Conservation (phyloP, 2,113 vertebrate species). For the Corythornis cristatus region DNA sequence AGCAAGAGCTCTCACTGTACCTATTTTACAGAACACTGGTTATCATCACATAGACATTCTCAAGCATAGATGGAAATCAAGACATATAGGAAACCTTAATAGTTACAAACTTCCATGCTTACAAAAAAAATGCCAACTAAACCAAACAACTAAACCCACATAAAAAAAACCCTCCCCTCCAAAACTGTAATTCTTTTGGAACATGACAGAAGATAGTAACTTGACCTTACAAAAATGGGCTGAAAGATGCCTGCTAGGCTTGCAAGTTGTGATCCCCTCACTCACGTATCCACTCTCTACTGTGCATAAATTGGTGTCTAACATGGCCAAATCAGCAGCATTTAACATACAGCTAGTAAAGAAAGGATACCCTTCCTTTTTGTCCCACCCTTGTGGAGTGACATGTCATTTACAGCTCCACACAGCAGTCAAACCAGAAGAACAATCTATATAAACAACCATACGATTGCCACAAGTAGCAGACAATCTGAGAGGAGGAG, state of each 20-base stretch:
- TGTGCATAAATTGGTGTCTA: not conserved
- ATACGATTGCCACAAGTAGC: not conserved
- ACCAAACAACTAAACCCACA: not conserved
- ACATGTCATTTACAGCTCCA: not conserved
- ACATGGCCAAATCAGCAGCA: not conserved
- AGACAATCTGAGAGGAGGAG: not conserved
- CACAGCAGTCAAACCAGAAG: not conserved
- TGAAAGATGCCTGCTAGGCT: not conserved
- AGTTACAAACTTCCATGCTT: not conserved
- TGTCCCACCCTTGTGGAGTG: not conserved
- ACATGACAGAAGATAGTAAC: not conserved
- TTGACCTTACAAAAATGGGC: not conserved
- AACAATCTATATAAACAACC: not conserved
- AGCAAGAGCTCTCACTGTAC: not conserved
- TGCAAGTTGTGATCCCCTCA: not conserved
- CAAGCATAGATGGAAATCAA: not conserved
- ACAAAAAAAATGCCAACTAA: not conserved
- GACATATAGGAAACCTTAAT: not conserved
- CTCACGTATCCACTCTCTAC: not conserved
- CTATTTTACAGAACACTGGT: not conserved
- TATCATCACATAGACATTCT: not conserved
- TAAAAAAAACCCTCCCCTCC: not conserved
- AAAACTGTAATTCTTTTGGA: not conserved
- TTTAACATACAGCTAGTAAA: not conserved
- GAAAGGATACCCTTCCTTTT: not conserved